phyloP scores from a whole-genome alignment of 2,888 invertebrate genomes.

The Rhaphigaster nebulosa region DNA sequence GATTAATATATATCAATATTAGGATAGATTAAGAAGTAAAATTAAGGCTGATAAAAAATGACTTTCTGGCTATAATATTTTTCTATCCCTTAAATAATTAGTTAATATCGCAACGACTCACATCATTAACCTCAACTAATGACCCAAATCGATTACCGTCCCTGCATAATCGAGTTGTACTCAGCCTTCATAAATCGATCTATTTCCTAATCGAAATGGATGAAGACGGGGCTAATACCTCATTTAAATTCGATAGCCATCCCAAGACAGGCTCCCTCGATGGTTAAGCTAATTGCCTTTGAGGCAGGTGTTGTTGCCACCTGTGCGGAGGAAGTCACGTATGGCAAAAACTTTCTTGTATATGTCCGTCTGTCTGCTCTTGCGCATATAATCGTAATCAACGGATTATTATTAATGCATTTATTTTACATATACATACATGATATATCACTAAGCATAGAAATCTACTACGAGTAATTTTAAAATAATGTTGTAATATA shows the following conservation, averaged over 20 bases:
- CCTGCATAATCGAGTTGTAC: not conserved
- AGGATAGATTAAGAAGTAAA: not conserved
- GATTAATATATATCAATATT: not conserved
- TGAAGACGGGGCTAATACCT: not conserved
- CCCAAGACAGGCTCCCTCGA: too few relatives aligned
- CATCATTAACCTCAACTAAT: not conserved
- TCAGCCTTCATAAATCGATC: constrained; percentile 24
- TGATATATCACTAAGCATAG: too few relatives aligned
- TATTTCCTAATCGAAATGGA: not conserved
- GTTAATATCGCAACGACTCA: not conserved
- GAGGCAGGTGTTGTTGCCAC: not conserved
- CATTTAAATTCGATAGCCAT: not conserved
- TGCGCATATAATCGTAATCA: too few relatives aligned
- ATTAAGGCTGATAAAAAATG: not conserved
- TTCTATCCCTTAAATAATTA: not conserved
- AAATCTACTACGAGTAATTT: too few relatives aligned
- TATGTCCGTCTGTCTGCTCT: not conserved
- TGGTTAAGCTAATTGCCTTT: not conserved
- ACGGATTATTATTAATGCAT: too few relatives aligned
- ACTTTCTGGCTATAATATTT: not conserved
- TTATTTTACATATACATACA: too few relatives aligned
- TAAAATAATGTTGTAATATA: too few relatives aligned
- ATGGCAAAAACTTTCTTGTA: not conserved
- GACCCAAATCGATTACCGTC: not conserved
- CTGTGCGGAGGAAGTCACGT: not conserved